Conservation (phyloP, 2,113 vertebrate genomes). For the Catharus bicknelli region DNA sequence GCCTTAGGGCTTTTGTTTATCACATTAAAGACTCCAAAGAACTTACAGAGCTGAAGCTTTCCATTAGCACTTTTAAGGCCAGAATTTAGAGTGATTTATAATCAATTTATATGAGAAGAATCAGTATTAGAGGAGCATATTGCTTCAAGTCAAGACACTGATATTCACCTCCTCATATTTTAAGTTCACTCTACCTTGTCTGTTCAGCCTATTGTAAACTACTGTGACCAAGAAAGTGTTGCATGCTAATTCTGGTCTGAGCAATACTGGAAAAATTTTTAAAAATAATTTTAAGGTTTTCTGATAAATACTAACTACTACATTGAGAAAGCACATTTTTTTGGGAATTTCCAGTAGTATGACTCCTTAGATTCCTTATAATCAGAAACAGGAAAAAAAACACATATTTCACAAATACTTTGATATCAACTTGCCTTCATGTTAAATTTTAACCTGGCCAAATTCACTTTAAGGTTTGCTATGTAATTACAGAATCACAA, state of each 20-base stretch:
- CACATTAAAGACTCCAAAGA: background rate
- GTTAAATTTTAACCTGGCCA: background rate
- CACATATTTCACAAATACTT: background rate
- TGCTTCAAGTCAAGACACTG: background rate
- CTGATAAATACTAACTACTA: background rate
- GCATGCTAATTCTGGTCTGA: background rate
- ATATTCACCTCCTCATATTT: background rate
- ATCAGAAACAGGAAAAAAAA: background rate
- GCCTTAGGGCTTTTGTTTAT: constrained; percentile 1
- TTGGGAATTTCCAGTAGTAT: background rate
- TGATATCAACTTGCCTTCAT: background rate
- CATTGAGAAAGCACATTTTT: background rate
- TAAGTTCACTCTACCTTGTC: background rate
- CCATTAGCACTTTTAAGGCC: background rate
- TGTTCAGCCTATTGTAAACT: background rate
- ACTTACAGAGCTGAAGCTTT: background rate
- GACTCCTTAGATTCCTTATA: background rate
- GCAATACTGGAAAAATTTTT: background rate
- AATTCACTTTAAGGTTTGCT: background rate
- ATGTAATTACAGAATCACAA: background rate
- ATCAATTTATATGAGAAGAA: background rate
- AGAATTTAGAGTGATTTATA: background rate
- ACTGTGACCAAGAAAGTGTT: accelerated
- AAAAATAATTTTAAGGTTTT: background rate
- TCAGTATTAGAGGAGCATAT: background rate